These are phyloP conservation scores for Leucania comma DNA, from an alignment of 2,888 invertebrate species.

Conservation along the genomic window DNA sequence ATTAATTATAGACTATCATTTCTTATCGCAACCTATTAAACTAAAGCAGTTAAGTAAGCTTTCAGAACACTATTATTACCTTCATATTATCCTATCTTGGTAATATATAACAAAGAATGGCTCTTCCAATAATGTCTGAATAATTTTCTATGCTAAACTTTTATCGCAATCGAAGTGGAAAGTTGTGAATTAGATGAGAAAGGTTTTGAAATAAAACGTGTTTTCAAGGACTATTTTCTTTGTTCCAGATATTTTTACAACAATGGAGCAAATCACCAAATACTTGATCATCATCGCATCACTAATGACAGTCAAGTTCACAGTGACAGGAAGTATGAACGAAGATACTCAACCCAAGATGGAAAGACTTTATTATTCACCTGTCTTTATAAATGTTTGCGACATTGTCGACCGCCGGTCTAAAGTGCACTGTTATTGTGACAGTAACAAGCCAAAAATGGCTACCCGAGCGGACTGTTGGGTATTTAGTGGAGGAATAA, in stretches of 20 bases:
- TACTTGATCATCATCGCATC: constrained; percentile 84
- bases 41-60: constrained; percentile 55
- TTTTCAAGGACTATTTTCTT: constrained; percentile 47
- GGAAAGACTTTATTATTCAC: constrained; percentile 81
- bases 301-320: constrained; percentile 83
- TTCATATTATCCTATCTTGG: constrained; percentile 52
- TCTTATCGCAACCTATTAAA: constrained; percentile 59
- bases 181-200: constrained; percentile 37
- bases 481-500: constrained; percentile 92
- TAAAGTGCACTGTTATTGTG: constrained; percentile 88
- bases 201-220: constrained; percentile 17
- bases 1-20: constrained; percentile 53
- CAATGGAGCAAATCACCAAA: constrained; percentile 83
- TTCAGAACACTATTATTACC: constrained; percentile 52
- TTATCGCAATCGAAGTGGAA: constrained; percentile 37
- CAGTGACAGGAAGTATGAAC: constrained; percentile 81
- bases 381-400: constrained; percentile 85
- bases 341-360: constrained; percentile 82
- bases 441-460: constrained; percentile 84
- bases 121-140: constrained; percentile 42
- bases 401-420: constrained; percentile 86
- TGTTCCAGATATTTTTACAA: constrained; percentile 76
- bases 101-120: constrained; percentile 43
- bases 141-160: constrained; percentile 54
- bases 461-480: constrained; percentile 94